Evolutionary conservation across 2,888 invertebrate genomes (phyloP).

Genomic region (Ichneumon xanthorius): DNA sequence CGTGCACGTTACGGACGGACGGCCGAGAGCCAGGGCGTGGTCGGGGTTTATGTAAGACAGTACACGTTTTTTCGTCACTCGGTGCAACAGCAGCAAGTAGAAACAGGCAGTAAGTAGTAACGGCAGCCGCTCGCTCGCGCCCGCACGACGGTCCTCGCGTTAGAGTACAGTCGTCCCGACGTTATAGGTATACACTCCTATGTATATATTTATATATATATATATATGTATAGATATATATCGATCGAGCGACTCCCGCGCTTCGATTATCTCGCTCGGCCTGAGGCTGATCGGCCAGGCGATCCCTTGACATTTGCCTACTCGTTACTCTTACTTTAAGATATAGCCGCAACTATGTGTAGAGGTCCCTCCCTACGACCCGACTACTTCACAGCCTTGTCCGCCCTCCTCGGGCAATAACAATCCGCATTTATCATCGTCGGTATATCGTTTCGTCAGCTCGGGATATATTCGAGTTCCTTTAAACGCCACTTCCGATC

Average conservation of each 20-base stretch:
- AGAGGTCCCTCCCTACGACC: constrained; percentile 14
- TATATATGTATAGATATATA: constrained; percentile 33
- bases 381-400: constrained; percentile 35
- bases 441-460: constrained; percentile 32
- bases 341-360: constrained; percentile 46
- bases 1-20: constrained; percentile 67
- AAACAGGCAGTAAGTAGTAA: constrained; percentile 28
- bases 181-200: constrained; percentile 21
- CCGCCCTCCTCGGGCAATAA: constrained; percentile 17
- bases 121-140: constrained; percentile 55
- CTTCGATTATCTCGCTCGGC: constrained; percentile 75
- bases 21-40: constrained; percentile 81
- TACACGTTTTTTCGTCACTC: constrained; percentile 82
- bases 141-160: constrained; percentile 38
- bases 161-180: constrained; percentile 21
- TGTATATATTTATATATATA: constrained; percentile 7
- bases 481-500: constrained; percentile 3
- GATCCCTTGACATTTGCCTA: constrained; percentile 76
- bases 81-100: constrained; percentile 27
- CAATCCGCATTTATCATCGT: constrained; percentile 51
- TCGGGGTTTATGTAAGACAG: constrained; percentile 83
- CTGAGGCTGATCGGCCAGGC: constrained; percentile 72
- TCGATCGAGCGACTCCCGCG: constrained; percentile 78
- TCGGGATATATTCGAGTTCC: background rate
- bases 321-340: constrained; percentile 66